Base-by-base conservation (phyloP, 23 tunicate species). In the Aplidium turbinatum region DNA sequence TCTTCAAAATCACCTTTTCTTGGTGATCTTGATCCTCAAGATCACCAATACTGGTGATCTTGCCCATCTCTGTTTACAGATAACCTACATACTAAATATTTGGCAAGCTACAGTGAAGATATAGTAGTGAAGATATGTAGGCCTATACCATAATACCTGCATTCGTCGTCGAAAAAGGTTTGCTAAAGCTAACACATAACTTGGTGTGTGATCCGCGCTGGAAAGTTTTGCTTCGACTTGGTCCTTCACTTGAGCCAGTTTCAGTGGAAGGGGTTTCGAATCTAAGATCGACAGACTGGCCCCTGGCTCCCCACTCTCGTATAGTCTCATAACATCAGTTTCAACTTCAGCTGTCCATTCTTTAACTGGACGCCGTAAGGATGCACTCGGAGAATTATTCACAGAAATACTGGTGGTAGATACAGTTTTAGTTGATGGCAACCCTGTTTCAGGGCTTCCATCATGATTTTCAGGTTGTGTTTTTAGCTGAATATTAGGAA, bases 151-250 rank as follows among this genome's bases (percentile, higher is more conserved):
- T n/a, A n/a, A n/a, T n/a, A 82, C 87, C 68, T 82, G 79, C 87
- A 82, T 57, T 38, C 87, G 45, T 33, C 68, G 33, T 4, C 87
- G 79, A 36, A 82, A 82, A 22, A 82, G 38, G 35, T 82, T 82
- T 7, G 87, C 87, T n/a, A 82, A 38, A 4, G 87, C 87, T 26
- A 82, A 74, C 35, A 82, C 87, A 45, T 82, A 82, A 52, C 79
- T 82, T 48, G 87, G 80, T 5, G 87, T 82, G 42, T 82, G 87
- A 0, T 82, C 87, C 0, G 74, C 71, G 28, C 53, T 82, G 0
- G 38, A 23, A 24, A 82, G 9, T 63, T 73, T 82, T 24, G 80
- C 23, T 51, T 82, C 87, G 38, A 82, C 80, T 21, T 73, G 73
- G 2, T 63, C 74, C 30, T 42, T 39, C 13, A 72, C 71, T 7